phyloP scores from a whole-genome alignment of 2,888 invertebrate species.

The Agrotis puta region DNA sequence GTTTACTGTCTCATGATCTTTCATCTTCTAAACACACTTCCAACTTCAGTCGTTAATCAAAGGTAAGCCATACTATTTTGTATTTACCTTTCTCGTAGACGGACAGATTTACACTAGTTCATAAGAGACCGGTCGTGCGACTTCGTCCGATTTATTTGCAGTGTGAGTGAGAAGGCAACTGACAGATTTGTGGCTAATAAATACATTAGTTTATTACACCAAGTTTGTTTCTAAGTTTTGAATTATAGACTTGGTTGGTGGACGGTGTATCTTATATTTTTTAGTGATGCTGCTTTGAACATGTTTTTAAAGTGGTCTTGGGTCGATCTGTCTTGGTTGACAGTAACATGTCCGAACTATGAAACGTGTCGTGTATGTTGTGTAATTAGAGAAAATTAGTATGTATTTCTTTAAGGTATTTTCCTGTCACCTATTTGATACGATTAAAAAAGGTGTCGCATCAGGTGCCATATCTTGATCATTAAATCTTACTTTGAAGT shows the following conservation, averaged over 20 bases:
- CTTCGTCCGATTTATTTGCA: conserved; percentile 73
- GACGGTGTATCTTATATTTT: not conserved
- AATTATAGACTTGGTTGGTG: conserved; percentile 35
- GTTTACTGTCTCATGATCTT: conserved; percentile 8
- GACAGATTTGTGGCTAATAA: conserved; percentile 79
- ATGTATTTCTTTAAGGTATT: not conserved
- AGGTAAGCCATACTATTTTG: conserved; percentile 38
- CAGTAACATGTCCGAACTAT: conserved; percentile 4
- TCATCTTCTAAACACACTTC: conserved; percentile 20
- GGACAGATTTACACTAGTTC: conserved; percentile 58
- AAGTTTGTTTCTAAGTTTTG: conserved; percentile 44
- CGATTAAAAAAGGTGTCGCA: not conserved
- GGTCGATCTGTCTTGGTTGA: conserved; percentile 7
- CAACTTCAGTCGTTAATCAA: conserved; percentile 42
- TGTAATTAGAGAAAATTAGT: not conserved
- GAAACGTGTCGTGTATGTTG: conserved; percentile 6
- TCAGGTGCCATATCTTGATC: not conserved
- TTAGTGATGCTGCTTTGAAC: conserved; percentile 9
- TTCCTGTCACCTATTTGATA: conserved; percentile 6
- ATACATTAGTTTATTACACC: conserved; percentile 65
- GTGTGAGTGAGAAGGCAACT: conserved; percentile 74
- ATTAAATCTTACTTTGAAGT: not conserved
- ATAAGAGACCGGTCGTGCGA: conserved; percentile 76
- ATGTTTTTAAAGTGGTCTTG: conserved; percentile 20
- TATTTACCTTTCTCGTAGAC: conserved; percentile 59